Percentiles rank a stretch among this genome's conserved stretches.
phyloP scores from a whole-genome alignment of 2,113 vertebrate genomes.

The human (Homo sapiens) region GRCh38 chr11:22063001-22063500 shows the following conservation, averaged over 20 bases:
- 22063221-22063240: not conserved
- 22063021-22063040: not conserved
- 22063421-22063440: not conserved
- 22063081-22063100: not conserved
- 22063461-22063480: not conserved
- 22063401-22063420: not conserved
- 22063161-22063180: not conserved
- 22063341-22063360: not conserved
- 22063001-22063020: not conserved
- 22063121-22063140: not conserved
- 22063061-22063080: conserved; percentile 13
- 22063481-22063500: not conserved
- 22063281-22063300: not conserved
- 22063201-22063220: not conserved
- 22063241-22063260: not conserved
- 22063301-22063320: not conserved
- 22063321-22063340: not conserved
- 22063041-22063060: not conserved
- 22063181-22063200: not conserved
- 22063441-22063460: not conserved
- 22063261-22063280: not conserved
- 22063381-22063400: not conserved
- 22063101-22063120: not conserved
- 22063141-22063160: not conserved
- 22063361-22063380: not conserved